Evolutionary conservation across 2,797 vertebrate species (phyloP), one percentile per base, ranked within the genome.

Genomic region (Dicrostonyx torquatus): DNA sequence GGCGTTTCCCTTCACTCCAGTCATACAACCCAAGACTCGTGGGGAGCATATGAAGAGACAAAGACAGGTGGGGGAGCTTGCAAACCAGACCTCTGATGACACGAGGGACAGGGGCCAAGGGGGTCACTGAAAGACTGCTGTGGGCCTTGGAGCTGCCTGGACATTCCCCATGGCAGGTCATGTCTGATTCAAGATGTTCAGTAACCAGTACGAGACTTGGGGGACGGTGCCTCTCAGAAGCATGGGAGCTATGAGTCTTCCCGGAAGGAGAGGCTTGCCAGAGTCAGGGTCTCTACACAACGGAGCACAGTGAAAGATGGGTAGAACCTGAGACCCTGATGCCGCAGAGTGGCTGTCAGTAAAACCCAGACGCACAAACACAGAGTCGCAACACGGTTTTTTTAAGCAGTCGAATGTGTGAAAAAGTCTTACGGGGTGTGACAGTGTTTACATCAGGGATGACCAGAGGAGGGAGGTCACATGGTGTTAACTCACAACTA

Each of bases 41-140:
- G 0, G 9, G 34, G 10, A 29, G 37, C 13, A 1, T 5, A 3
- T 20, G 17, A 50, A 14, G 17, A 7, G 1, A 1, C 0, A 0
- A 2, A 37, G 14, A 2, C 40, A 45, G 31, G 37, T 53, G 0
- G 22, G 4, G 18, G 40, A 80, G 50, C 7, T 3, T 3, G 10
- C 0, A 13, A 5, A 2, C 0, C 34, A 24, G 73, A 5, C 45
- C 40, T 88, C 8, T 4, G 14, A n/a, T 1, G 1, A 8, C 0
- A 13, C 1, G 6, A 68, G 31, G 82, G 78, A 14, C 43, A 2
- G 58, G 12, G 62, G 34, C 20, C 13, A 5, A 26, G 10, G 12
- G 1, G 0, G 0, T 31, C 34, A 22, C 43, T 60, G 15, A 26
- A 15, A 76, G 7, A 11, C n/a, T 22, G 3, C n/a, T 40, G 2